Percentiles rank a stretch among this genome's conserved stretches.
These are phyloP conservation scores for Sarcophaga carnaria DNA, from an alignment of 2,888 invertebrate species.

Conservation along the genomic window DNA sequence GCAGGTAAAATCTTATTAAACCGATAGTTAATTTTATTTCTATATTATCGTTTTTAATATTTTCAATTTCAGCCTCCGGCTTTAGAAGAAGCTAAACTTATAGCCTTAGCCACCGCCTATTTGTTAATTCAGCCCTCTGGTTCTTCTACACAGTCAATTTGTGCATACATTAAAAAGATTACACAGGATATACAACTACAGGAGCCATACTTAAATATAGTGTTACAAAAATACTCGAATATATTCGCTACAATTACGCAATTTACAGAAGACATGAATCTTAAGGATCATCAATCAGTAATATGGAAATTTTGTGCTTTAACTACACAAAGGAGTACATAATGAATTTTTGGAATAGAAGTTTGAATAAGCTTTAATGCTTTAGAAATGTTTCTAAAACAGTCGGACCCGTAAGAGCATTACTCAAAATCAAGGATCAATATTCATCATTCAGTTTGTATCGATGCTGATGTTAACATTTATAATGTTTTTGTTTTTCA, in stretches of 20 bases:
- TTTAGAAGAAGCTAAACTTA: slow-evolving; percentile 87
- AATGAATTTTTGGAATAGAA: background rate
- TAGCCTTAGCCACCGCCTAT: slow-evolving; percentile 94
- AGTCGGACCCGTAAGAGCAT: too few relatives aligned
- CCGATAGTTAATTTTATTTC: background rate
- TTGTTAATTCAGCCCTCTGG: slow-evolving; percentile 95
- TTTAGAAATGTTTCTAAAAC: too few relatives aligned
- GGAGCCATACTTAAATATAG: slow-evolving; percentile 89
- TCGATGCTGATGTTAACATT: background rate
- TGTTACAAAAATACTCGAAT: slow-evolving; percentile 89
- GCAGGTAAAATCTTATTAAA: slow-evolving; percentile 33
- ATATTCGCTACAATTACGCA: slow-evolving; percentile 89
- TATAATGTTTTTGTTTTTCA: background rate
- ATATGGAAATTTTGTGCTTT: slow-evolving; percentile 92
- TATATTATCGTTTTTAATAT: background rate
- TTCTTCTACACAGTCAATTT: slow-evolving; percentile 94
- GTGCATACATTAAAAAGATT: slow-evolving; percentile 93
- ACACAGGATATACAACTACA: slow-evolving; percentile 86
- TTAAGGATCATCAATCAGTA: slow-evolving; percentile 88
- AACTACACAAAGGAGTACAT: slow-evolving; percentile 22
- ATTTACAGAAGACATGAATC: slow-evolving; percentile 75
- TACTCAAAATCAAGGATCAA: too few relatives aligned
- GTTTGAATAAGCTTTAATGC: too few relatives aligned
- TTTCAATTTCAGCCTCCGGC: slow-evolving; percentile 61
- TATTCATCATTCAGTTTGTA: too few relatives aligned